Base-by-base conservation (phyloP, 2,113 vertebrate species). In the Siphamia tubifer region DNA sequence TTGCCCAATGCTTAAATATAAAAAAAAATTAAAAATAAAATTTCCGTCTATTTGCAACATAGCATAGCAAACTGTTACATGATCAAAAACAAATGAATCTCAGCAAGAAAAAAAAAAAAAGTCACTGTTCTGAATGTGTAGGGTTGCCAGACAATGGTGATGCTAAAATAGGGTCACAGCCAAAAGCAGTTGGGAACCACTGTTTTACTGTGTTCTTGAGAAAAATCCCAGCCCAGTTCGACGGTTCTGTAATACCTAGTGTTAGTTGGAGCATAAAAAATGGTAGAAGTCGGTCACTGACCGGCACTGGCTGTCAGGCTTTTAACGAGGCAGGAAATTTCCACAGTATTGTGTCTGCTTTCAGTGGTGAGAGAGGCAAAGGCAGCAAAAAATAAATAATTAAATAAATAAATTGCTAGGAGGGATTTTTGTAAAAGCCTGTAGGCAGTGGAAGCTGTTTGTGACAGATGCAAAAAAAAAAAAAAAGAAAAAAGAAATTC, bases 281-380 rank as follows among this genome's bases (percentile, higher is more conserved):
- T 69, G 11, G n/a, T 23, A 36, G 66, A 39, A 74, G 56, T 72
- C 74, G 53, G 51, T 72, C 53, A 31, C 15, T 58, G 67, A 76
- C 49, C 49, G 63, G 53, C 5, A 2, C 43, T 35, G 57, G 47
- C 4, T 74, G 40, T 70, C 57, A 25, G 25, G 60, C 47, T 81
- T 79, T 74, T 45, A 73, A 63, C 21, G 10, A 72, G 39, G 34
- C 23, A 51, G 48, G 36, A 55, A 76, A 57, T 27, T 49, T 45
- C 21, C 11, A 2, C 32, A 64, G 45, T 40, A 16, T n/a, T n/a
- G n/a, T 67, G 44, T 10, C 25, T 58, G 39, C 5, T 34, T 31
- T 36, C 65, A 43, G 52, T 49, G 40, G 58, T n/a, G 6, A 66
- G 30, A 32, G 55, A 49, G 42, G 48, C 28, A 6, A 49, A 23